phyloP scores from a whole-genome alignment of 1,140 invertebrate genomes.

The Anagrus nilaparvatae region DNA sequence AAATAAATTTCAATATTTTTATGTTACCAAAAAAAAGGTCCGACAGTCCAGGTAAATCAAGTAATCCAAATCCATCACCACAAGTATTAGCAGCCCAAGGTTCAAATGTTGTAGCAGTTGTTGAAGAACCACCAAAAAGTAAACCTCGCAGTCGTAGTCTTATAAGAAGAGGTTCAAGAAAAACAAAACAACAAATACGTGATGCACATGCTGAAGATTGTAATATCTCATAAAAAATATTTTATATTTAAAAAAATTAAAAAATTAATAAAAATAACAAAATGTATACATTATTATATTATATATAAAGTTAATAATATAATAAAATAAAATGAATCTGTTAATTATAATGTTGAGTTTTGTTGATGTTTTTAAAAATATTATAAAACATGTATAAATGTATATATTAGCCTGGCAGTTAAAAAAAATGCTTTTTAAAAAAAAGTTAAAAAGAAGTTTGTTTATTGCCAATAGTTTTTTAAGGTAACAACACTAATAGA shows the following conservation, averaged over 20 bases:
- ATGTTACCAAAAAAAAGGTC: conserved; percentile 17
- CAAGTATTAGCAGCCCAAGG: conserved; percentile 35
- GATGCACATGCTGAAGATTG: conserved; percentile 61
- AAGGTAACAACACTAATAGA: too few species aligned
- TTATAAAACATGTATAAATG: too few species aligned
- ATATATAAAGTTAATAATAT: too few species aligned
- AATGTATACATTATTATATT: background rate
- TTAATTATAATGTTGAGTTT: too few species aligned
- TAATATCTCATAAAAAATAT: conserved; percentile 52
- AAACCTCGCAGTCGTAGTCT: conserved; percentile 65
- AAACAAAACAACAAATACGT: conserved; percentile 67
- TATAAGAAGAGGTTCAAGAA: conserved; percentile 66
- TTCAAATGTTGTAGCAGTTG: conserved; percentile 31
- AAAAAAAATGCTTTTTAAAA: too few species aligned
- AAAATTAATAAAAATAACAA: conserved; percentile 2
- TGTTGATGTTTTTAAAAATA: too few species aligned
- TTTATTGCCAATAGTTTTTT: too few species aligned
- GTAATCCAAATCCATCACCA: conserved; percentile 29
- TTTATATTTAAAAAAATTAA: conserved; percentile 4
- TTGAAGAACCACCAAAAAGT: conserved; percentile 35
- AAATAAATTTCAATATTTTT: too few species aligned
- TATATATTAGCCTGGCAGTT: too few species aligned
- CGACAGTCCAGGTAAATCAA: conserved; percentile 27
- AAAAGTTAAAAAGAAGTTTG: too few species aligned
- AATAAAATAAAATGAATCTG: too few species aligned